Conservation (phyloP, 2,888 invertebrate species). For the Chorisops tibialis region DNA sequence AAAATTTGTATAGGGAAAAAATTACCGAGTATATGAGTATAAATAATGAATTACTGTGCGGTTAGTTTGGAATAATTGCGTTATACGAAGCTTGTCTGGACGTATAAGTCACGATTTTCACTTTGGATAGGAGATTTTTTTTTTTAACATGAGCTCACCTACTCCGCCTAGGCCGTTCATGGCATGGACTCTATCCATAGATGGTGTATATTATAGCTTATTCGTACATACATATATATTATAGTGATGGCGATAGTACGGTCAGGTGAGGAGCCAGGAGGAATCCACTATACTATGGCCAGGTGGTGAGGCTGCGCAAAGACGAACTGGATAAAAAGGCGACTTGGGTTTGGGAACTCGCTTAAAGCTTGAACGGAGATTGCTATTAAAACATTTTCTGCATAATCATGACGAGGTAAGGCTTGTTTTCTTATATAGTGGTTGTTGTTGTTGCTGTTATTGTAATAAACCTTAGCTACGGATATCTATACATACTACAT, state of each 20-base stretch:
- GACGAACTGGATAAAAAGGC: slow-evolving; percentile 13
- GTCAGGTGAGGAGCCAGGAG: slow-evolving; percentile 3
- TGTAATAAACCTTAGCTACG: slow-evolving; percentile 18
- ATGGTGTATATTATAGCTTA: not conserved
- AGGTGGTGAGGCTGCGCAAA: slow-evolving; percentile 22
- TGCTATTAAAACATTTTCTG: slow-evolving; percentile 33
- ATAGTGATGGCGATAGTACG: not conserved
- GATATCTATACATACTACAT: not conserved
- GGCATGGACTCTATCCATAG: slow-evolving; percentile 2
- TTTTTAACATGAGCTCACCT: slow-evolving; percentile 26
- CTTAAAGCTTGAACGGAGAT: slow-evolving; percentile 25
- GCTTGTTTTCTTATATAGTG: slow-evolving; percentile 27
- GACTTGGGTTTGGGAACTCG: slow-evolving; percentile 6
- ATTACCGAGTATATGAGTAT: not conserved
- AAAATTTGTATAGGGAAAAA: not conserved
- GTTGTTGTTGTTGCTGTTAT: not conserved
- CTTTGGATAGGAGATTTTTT: slow-evolving; percentile 14
- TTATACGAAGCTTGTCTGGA: slow-evolving; percentile 29
- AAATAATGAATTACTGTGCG: slow-evolving; percentile 30
- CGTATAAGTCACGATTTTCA: slow-evolving; percentile 33
- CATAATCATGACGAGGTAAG: slow-evolving; percentile 27
- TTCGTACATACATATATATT: too few species aligned
- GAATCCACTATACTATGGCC: slow-evolving; percentile 12
- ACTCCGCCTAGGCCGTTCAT: slow-evolving; percentile 25
- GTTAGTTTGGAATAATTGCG: slow-evolving; percentile 31